Conservation (phyloP, 2,113 vertebrate species). For the Isichthys henryi region DNA sequence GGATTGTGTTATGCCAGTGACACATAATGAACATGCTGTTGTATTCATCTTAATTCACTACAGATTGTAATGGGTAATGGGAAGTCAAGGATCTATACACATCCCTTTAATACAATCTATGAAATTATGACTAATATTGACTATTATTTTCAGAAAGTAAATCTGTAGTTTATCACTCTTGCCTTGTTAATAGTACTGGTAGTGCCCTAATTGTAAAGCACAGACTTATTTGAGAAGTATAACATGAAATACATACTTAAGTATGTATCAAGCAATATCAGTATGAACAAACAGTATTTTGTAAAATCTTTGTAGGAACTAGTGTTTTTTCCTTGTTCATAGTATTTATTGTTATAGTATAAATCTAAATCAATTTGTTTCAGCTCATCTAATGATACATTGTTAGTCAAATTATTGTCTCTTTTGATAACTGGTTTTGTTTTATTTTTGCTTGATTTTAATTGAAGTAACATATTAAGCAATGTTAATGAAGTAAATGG, state of each 20-base stretch:
- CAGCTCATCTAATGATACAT: constrained; percentile 46
- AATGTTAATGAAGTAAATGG: constrained; percentile 19
- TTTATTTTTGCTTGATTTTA: constrained; percentile 46
- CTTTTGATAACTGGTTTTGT: constrained; percentile 32
- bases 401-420: constrained; percentile 41
- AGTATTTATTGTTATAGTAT: constrained; percentile 63
- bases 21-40: neutral
- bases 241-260: constrained; percentile 22
- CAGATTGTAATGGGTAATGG: neutral
- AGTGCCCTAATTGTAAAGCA: constrained; percentile 2
- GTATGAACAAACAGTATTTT: constrained; percentile 24
- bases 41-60: neutral
- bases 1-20: neutral
- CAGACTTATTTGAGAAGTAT: constrained; percentile 12
- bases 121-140: neutral
- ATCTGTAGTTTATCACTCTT: neutral
- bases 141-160: neutral
- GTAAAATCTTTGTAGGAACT: constrained; percentile 35
- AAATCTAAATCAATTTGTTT: constrained; percentile 46
- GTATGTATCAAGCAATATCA: constrained; percentile 30
- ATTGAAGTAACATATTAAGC: constrained; percentile 34
- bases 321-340: constrained; percentile 42
- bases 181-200: neutral
- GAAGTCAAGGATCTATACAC: neutral
- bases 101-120: neutral